Base-by-base conservation (phyloP, 2,797 vertebrate genomes). In the Chrysocyon brachyurus region DNA sequence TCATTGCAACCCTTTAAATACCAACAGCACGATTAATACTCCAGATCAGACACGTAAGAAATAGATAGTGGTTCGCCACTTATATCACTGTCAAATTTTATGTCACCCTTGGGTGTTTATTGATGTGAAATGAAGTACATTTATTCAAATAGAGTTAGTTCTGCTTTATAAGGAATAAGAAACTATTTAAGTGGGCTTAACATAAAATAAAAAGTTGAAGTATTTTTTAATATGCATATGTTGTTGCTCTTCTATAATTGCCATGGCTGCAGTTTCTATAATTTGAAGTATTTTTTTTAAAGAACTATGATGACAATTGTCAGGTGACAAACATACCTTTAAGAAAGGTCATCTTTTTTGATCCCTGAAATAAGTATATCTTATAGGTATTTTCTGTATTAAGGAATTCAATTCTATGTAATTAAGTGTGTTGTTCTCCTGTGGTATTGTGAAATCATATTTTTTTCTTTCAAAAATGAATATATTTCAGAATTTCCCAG, bases 1-100 rank as follows among this genome's bases (percentile, higher is more conserved):
- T 97, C 96, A 56, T 56, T 22, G 87, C 95, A 90, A 94, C 87
- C 87, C 72, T 96, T 97, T 98, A 97, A 98, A 97, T 98, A 97
- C 81, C 97, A 98, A 52, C 70, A 92, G 93, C 52, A 54, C 3
- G 0, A 96, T 97, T 96, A 97, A 96, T 87, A 64, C 89, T 90
- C 75, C 12, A 49, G 90, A 88, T 89, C 66, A 97, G 96, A 95
- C 93, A 73, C 16, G 46, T 31, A 24, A 85, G 91, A 93, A 82
- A 87, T 77, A 96, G 94, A 92, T 40, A 77, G 59, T 6, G 66
- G 81, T 36, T 72, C 90, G 54, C 83, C 66, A 70, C 90, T 87
- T 97, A 87, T 0, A 78, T 95, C 79, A 85, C 81, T 88, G 96
- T 92, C 84, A 63, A 66, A 84, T 91, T 95, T 95, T 91, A 96